phyloP scores from a whole-genome alignment of 2,113 vertebrate genomes.

The Oxyura jamaicensis region DNA sequence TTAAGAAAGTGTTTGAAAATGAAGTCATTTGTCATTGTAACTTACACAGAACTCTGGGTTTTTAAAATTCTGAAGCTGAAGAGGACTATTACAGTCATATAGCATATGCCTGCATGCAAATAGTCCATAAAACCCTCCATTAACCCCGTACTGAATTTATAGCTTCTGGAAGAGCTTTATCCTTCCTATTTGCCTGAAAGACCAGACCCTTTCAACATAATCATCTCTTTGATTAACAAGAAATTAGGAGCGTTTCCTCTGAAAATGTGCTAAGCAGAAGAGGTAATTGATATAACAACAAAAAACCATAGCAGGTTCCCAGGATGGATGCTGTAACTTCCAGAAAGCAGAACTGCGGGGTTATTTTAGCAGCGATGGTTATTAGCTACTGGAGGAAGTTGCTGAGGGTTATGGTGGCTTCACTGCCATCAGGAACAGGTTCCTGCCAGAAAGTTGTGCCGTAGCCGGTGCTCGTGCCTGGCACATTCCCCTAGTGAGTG shows the following conservation, averaged over 20 bases:
- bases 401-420: not conserved
- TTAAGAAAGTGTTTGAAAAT: not conserved
- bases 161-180: not conserved
- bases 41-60: not conserved
- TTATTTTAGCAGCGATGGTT: not conserved
- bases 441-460: not conserved
- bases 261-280: not conserved
- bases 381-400: not conserved
- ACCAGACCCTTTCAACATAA: not conserved
- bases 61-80: conserved; percentile 11
- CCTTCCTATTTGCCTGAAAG: not conserved
- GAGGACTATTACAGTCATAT: not conserved
- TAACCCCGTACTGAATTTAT: not conserved
- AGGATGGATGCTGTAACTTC: not conserved
- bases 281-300: not conserved
- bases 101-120: not conserved
- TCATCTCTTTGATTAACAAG: not conserved
- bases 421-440: not conserved
- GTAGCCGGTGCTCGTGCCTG: fast-evolving
- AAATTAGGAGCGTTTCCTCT: not conserved
- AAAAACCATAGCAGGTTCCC: not conserved
- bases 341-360: not conserved
- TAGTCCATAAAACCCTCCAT: not conserved
- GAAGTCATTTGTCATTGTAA: not conserved
- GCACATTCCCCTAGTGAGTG: fast-evolving